phyloP scores from a whole-genome alignment of 2,888 invertebrate species.

The Nezara viridula region DNA sequence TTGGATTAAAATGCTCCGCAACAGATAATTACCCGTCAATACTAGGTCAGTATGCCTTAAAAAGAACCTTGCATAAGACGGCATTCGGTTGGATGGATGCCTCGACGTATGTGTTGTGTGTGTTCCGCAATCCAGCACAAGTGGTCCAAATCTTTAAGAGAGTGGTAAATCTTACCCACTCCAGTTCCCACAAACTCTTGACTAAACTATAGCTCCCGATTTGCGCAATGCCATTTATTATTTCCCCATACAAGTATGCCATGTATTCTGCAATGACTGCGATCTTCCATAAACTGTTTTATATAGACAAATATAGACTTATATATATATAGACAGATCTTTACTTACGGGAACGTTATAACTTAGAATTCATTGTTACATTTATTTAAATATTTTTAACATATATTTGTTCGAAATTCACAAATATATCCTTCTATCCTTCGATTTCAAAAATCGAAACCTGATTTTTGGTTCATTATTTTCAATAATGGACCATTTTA shows the following conservation, averaged over 20 bases:
- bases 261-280: neutral
- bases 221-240: neutral
- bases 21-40: neutral
- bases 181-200: conserved; percentile 15
- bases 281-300: neutral
- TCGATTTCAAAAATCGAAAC: too few relatives aligned
- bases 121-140: neutral
- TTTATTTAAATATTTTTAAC: too few relatives aligned
- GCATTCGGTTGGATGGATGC: neutral
- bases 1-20: neutral
- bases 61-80: neutral
- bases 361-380: too few relatives aligned
- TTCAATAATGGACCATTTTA: too few relatives aligned
- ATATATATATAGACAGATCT: too few relatives aligned
- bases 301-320: neutral
- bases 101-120: neutral
- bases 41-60: neutral
- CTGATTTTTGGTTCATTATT: too few relatives aligned
- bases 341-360: too few relatives aligned
- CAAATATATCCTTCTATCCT: too few relatives aligned
- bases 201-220: neutral
- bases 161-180: neutral
- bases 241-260: neutral
- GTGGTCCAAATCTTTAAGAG: conserved; percentile 20
- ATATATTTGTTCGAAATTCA: too few relatives aligned